Evolutionary conservation across 2,888 invertebrate species (phyloP), one percentile per base, ranked within the genome.

Genomic region (Tetrapedia diversipes): DNA sequence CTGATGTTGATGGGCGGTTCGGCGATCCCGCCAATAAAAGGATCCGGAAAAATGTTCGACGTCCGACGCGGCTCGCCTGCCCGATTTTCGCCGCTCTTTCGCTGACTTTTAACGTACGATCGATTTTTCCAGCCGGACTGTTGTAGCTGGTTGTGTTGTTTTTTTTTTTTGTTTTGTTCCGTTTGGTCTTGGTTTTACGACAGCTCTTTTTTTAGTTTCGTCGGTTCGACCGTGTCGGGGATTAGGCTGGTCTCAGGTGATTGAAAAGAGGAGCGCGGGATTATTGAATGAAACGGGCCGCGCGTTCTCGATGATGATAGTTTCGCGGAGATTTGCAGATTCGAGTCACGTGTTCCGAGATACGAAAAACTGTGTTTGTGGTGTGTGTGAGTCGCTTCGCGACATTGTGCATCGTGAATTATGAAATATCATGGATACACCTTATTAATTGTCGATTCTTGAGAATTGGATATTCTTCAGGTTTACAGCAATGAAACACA

Each of bases 1-100:
- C 85, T 86, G 87, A 90, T 88, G 89, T 87, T 89, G 87, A 90
- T 89, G 86, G 88, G 77, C 86, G 86, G 87, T 85, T 86, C 85
- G 86, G 83, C 87, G 86, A 88, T 88, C 87, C 77, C 87, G 77
- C 85, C 88, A 86, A 89, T 90, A 89, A 89, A 89, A 85, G 77
- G 84, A 85, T 71, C 69, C 66, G 74, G 81, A 82, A 84, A 86
- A 87, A 88, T 82, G 82, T 80, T 80, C 80, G 54, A 56, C 68
- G 82, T 56, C 69, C 77, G 70, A 75, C 73, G 83, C 75, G 27
- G 54, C 69, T 59, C 65, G 64, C 57, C 64, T 41, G 56, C 56
- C 56, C 68, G 67, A 65, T 61, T 63, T 77, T 75, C 69, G 54
- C 43, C 51, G 66, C 60, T 41, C 29, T 66, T 57, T 57, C 70